phyloP scores from a whole-genome alignment of 2,888 invertebrate species.

The Capitulum mitella region DNA sequence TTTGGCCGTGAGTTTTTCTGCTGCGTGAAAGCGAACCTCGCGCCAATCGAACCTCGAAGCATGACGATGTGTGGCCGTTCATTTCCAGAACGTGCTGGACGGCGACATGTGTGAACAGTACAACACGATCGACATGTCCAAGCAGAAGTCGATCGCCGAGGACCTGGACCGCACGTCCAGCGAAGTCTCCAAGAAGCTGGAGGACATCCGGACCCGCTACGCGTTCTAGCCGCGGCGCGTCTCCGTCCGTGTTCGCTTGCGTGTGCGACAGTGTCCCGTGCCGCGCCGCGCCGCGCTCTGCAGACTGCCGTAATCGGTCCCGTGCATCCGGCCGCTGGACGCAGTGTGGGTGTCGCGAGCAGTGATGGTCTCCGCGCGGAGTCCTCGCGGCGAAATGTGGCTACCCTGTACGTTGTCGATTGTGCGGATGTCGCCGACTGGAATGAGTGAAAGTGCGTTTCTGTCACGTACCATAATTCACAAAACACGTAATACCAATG shows the following conservation, averaged over 20 bases:
- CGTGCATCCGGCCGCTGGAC: no score
- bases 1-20: no score
- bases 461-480: background rate
- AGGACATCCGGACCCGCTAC: conserved; percentile 96
- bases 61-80: no score
- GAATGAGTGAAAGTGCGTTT: no score
- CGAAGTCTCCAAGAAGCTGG: conserved; percentile 96
- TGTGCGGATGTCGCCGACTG: no score
- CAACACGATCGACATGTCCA: conserved; percentile 84
- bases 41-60: no score
- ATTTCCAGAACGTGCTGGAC: conserved; percentile 91
- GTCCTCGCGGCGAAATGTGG: background rate
- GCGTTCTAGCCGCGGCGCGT: conserved; percentile 65
- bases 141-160: conserved; percentile 89
- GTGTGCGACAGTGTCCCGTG: no score
- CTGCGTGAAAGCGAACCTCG: no score
- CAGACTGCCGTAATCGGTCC: background rate
- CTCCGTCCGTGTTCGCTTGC: no score
- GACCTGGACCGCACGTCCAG: conserved; percentile 92
- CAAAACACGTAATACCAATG: background rate
- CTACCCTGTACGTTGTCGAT: no score
- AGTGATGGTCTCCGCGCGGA: background rate
- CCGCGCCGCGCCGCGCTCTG: background rate
- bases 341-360: background rate
- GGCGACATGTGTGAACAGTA: conserved; percentile 99